Percentiles rank a stretch among this genome's conserved stretches.
Evolutionary conservation across 2,113 vertebrate genomes (phyloP).

Genomic region (Agapornis roseicollis): DNA sequence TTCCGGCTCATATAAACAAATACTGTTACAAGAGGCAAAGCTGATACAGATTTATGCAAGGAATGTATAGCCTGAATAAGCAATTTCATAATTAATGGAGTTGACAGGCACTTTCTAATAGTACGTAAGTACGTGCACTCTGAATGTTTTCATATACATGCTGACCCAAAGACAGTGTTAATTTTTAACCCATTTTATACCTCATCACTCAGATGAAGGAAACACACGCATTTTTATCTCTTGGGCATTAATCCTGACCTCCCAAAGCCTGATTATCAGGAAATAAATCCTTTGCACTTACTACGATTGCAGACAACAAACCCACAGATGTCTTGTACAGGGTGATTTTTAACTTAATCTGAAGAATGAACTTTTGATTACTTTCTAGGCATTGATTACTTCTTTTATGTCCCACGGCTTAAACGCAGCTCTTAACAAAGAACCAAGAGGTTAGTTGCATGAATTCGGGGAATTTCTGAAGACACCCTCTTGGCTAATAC

Average conservation of each 20-base stretch:
- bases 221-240: neutral
- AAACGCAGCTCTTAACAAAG: slow-evolving; percentile 25
- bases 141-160: neutral
- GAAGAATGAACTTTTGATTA: slow-evolving; percentile 41
- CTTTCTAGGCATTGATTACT: slow-evolving; percentile 38
- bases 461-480: slow-evolving; percentile 5
- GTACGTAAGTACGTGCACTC: slow-evolving; percentile 39
- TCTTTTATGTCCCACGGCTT: slow-evolving; percentile 23
- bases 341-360: neutral
- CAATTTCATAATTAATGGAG: slow-evolving; percentile 73
- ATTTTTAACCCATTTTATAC: slow-evolving; percentile 46
- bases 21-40: slow-evolving; percentile 60
- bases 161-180: slow-evolving; percentile 10
- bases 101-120: slow-evolving; percentile 63
- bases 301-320: slow-evolving; percentile 20
- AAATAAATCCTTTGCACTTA: slow-evolving; percentile 30
- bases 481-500: neutral
- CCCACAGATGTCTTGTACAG: neutral
- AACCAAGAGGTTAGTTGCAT: neutral
- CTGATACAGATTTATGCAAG: slow-evolving; percentile 66
- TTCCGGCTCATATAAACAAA: slow-evolving; percentile 68
- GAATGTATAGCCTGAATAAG: slow-evolving; percentile 74
- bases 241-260: neutral
- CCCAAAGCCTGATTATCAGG: neutral
- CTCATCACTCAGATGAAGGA: slow-evolving; percentile 7